Evolutionary conservation across 2,888 invertebrate genomes (phyloP), one percentile per base, ranked within the genome.

Genomic region (Tetheella fluctuosa): DNA sequence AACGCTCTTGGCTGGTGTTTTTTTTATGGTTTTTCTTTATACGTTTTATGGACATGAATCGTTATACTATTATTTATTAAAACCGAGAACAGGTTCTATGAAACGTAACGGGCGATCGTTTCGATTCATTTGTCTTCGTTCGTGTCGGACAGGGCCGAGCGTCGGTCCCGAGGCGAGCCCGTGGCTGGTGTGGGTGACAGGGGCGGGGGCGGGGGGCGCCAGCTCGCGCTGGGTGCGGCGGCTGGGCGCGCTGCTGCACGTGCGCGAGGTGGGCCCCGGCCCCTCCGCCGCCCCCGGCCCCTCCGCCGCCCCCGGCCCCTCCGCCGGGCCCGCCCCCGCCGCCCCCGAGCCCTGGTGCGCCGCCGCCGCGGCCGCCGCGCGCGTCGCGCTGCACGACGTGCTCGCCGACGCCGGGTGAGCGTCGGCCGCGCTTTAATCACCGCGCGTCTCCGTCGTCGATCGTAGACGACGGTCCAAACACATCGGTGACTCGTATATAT

Each of bases 341-440:
- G 15, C 76, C 67, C 82, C 83, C 30, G 85, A 76, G 60, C 70
- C 71, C 53, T 85, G 86, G 85, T 81, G 84, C 79, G 83, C 83
- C 28, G 79, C 71, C 57, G 75, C 66, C 59, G 77, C 76, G 39
- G 79, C 68, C 37, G 69, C 70, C 52, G 77, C 76, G 64, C 83
- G 88, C 66, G 70, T 77, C 52, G 81, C 78, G n/a, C 81, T 89
- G 42, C 71, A 70, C 12, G 88, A 84, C 48, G 63, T 79, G 56
- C 71, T 86, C 12, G 77, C 74, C 7, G 88, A 84, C 62, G 85
- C 85, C 2, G 86, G 85, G 84, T 83, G 61, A 72, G 80, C 58
- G 23, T 2, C 13, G 28, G 30, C 17, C 8, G 63, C n/a, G n/a
- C n/a, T n/a, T n/a, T n/a, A n/a, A n/a, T n/a, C n/a, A n/a, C n/a